Evolutionary conservation across 2,113 vertebrate species (phyloP).

Genomic region (Donacobius atricapilla): DNA sequence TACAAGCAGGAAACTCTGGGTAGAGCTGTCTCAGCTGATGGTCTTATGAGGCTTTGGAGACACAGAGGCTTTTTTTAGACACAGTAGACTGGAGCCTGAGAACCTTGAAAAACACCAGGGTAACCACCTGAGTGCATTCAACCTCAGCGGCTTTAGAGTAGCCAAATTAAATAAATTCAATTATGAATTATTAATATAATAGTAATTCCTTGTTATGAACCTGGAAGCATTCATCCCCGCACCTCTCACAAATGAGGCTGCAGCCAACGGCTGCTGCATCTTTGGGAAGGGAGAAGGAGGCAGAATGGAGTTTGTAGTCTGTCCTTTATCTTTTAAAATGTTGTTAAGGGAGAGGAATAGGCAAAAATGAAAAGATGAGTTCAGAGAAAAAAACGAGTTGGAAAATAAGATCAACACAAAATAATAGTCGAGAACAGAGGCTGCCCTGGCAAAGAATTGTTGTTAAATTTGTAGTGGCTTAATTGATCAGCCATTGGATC

Average conservation of each 20-base stretch:
- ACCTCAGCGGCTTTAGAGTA: neutral
- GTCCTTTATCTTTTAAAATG: neutral
- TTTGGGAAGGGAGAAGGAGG: neutral
- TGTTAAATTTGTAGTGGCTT: neutral
- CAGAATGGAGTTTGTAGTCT: neutral
- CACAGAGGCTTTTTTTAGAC: neutral
- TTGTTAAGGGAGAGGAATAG: neutral
- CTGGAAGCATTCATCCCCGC: neutral
- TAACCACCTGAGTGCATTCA: neutral
- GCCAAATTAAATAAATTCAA: neutral
- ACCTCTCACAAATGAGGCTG: neutral
- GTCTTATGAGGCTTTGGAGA: neutral
- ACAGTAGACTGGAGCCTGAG: neutral
- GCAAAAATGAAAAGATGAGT: neutral
- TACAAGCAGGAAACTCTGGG: neutral
- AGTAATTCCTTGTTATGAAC: neutral
- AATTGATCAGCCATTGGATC: neutral
- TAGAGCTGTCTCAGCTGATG: neutral
- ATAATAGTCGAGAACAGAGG: neutral
- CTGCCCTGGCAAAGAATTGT: neutral
- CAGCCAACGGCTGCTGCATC: neutral
- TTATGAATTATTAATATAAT: neutral
- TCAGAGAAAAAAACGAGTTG: neutral
- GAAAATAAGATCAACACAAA: neutral
- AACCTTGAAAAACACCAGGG: neutral